phyloP scores from a whole-genome alignment of 2,113 vertebrate species.

The Syrrhaptes paradoxus region DNA sequence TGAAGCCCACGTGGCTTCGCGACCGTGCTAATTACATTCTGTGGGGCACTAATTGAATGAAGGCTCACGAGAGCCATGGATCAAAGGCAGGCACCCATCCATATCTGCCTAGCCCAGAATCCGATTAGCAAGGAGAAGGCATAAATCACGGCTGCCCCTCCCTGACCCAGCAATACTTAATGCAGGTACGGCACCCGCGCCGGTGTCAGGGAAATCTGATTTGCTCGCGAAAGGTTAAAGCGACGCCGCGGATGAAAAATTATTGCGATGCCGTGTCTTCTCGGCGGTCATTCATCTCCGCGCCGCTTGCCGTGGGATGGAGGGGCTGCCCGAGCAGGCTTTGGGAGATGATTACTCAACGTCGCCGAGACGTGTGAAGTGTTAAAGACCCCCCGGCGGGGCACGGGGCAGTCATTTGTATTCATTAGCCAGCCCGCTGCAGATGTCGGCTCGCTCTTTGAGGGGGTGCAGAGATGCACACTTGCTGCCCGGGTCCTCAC shows the following conservation, averaged over 20 bases:
- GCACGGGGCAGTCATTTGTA: conserved; percentile 43
- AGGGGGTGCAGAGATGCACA: neutral
- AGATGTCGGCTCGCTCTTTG: neutral
- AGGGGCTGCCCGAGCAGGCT: neutral
- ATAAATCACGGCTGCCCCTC: conserved; percentile 18
- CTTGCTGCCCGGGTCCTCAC: fast-evolving
- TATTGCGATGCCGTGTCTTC: neutral
- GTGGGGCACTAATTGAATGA: conserved; percentile 72
- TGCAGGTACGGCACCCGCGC: neutral
- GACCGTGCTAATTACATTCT: conserved; percentile 70
- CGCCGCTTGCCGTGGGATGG: neutral
- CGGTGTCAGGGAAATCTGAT: neutral
- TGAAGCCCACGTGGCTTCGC: conserved; percentile 18
- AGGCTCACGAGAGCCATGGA: conserved; percentile 61
- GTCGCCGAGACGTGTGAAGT: conserved; percentile 12
- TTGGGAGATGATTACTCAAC: conserved; percentile 50
- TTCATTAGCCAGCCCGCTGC: neutral
- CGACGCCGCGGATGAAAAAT: neutral
- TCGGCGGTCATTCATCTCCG: conserved; percentile 21
- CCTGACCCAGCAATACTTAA: neutral
- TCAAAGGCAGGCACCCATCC: conserved; percentile 68
- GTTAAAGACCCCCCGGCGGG: conserved; percentile 45
- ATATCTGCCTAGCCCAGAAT: conserved; percentile 41
- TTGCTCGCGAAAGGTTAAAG: conserved; percentile 10
- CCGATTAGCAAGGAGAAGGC: neutral